phyloP scores from a whole-genome alignment of 35 echinoderm and acorn worm genomes.

The Apostichopus californicus region DNA sequence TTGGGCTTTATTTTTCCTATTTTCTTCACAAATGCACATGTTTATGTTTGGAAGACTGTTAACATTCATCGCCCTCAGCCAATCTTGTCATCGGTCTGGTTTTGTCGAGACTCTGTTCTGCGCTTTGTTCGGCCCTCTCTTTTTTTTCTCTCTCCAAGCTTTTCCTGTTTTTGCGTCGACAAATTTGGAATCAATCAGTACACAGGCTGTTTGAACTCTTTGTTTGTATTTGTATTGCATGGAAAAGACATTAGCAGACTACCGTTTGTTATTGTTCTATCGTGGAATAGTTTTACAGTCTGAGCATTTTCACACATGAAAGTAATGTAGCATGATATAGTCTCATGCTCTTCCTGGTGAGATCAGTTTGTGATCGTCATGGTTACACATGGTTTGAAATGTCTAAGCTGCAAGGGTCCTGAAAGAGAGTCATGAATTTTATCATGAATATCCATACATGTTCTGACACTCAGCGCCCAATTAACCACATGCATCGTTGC shows the following conservation, averaged over 20 bases:
- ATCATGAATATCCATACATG: too few species aligned
- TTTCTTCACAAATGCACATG: conserved; percentile 20
- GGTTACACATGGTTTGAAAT: too few species aligned
- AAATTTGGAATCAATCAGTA: neutral
- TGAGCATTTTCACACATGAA: too few species aligned
- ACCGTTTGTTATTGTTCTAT: too few species aligned
- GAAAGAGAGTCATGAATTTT: too few species aligned
- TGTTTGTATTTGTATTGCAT: neutral
- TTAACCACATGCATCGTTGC: too few species aligned
- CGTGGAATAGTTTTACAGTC: too few species aligned
- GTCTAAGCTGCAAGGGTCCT: too few species aligned
- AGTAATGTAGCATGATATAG: too few species aligned
- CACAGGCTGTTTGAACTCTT: neutral
- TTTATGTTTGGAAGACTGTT: conserved; percentile 16
- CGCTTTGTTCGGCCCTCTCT: neutral
- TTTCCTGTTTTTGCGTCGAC: neutral
- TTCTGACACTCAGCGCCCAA: too few species aligned
- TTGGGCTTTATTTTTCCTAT: conserved; percentile 2
- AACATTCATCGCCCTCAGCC: conserved; percentile 42
- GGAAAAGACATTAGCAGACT: neutral
- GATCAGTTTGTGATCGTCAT: too few species aligned
- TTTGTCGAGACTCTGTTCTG: conserved; percentile 16
- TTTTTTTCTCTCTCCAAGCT: neutral
- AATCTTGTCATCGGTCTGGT: conserved; percentile 32
- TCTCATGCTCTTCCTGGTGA: too few species aligned